Base-by-base conservation (phyloP, 1,140 invertebrate species). In the Temnothorax longispinosus region DNA sequence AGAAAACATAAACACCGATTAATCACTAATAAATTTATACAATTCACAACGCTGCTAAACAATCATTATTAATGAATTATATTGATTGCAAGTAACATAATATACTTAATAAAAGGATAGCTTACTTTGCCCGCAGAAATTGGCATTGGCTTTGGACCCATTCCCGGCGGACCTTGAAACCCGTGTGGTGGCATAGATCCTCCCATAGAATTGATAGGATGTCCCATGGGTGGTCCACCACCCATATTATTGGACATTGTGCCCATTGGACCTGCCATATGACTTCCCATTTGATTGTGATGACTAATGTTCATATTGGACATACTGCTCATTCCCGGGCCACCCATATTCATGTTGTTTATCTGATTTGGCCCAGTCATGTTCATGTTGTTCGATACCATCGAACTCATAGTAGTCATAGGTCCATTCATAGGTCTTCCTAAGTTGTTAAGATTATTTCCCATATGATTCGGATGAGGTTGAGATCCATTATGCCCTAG, bases 71-170 rank as follows among this genome's bases (percentile, higher is more conserved):
- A 21, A 13, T 74, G 27, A 27, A 18, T 44, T 13, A 15, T 13
- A 52, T 8, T 11, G 44, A 11, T 65, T 38, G 0, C 1, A 27
- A 52, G 35, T 38, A 41, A 44, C 3, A 21, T n/a, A 27, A 67
- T n/a, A 13, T 52, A 8, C 5, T 54, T 71, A 15, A 85, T 56
- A 3, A 35, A 84, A 72, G 5, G 5, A 11, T 7, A 35, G 47
- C 54, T 71, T 94, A 98, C 97, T 96, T 98, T 98, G 54, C 98
- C 98, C 60, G 98, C 97, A 94, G 97, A 98, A 69, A 98, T 98
- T 91, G 98, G 97, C 98, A 98, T 98, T 38, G 98, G 97, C 91
- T 97, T 97, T 11, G 96, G 96, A 56, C 95, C 94, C 94, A 95
- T 94, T 38, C 94, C 93, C 1, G 94, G 94, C 56, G 95, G 94